A percentile compares a stretch with the other conserved stretches of the same genome.
Conservation (phyloP, 2,888 invertebrate genomes). For the Lasioglossum pauxillum region DNA sequence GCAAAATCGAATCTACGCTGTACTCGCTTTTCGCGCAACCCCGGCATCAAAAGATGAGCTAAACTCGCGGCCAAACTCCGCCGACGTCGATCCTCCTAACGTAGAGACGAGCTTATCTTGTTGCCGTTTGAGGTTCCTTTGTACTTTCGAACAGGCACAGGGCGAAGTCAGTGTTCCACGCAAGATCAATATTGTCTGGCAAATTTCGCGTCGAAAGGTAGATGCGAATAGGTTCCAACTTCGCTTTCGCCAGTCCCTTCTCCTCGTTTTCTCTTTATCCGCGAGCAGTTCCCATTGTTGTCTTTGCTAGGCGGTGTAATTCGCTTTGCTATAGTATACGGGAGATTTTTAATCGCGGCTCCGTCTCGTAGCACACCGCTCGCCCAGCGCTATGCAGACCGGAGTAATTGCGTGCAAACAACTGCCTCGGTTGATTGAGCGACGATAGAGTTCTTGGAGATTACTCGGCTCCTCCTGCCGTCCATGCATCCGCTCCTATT, state of each 20-base stretch:
- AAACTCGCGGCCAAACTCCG: conserved; percentile 50
- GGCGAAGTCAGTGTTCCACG: conserved; percentile 57
- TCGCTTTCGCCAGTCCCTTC: conserved; percentile 16
- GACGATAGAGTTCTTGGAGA: background rate
- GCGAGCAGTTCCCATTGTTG: background rate
- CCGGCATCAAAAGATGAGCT: conserved; percentile 54
- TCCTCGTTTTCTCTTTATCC: conserved; percentile 27
- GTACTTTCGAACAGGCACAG: conserved; percentile 57
- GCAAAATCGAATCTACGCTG: conserved; percentile 54
- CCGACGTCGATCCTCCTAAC: conserved; percentile 53
- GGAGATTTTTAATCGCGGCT: conserved; percentile 7
- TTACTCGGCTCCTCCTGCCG: background rate
- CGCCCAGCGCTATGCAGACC: background rate
- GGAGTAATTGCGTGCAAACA: conserved; percentile 10
- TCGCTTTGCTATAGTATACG: background rate
- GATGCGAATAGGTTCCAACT: conserved; percentile 58
- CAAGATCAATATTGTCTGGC: conserved; percentile 67
- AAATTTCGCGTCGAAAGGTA: conserved; percentile 60
- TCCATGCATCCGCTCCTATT: background rate
- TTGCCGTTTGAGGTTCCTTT: conserved; percentile 67
- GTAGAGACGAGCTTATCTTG: conserved; percentile 64
- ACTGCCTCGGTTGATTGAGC: background rate
- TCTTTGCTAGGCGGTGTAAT: background rate
- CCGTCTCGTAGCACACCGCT: too few species aligned
- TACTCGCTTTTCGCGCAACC: conserved; percentile 54